A percentile compares a stretch with the other conserved stretches of the same genome.
Evolutionary conservation across 2,113 vertebrate species (phyloP).

Genomic region (Platanista minor): DNA sequence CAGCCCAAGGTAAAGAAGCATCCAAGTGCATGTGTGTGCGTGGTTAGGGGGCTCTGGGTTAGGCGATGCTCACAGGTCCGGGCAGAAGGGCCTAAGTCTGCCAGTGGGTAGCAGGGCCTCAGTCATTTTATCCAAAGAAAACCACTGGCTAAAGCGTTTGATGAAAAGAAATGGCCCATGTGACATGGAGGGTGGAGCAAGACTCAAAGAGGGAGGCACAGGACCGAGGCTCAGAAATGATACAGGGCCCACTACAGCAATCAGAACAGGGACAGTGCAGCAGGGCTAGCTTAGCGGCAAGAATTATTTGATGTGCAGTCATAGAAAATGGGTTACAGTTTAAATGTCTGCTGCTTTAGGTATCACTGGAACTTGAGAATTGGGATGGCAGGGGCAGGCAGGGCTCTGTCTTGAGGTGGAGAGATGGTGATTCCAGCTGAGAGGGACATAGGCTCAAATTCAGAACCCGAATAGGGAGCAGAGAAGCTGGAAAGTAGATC

Average conservation of each 20-base stretch:
- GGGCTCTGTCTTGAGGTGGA: background rate
- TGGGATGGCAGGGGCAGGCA: background rate
- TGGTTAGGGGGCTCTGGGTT: background rate
- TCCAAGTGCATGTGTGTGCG: background rate
- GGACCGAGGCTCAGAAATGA: background rate
- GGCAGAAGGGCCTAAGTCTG: background rate
- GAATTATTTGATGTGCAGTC: background rate
- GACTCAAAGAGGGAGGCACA: background rate
- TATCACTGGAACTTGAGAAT: background rate
- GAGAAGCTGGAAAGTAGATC: background rate
- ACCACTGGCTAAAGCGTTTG: background rate
- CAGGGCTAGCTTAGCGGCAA: too few species aligned
- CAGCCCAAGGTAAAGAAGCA: background rate
- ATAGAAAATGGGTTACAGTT: background rate
- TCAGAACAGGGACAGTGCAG: background rate
- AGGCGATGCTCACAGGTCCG: background rate
- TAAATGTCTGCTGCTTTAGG: background rate
- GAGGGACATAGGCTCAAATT: background rate
- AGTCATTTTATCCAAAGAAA: background rate
- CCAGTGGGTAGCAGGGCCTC: background rate
- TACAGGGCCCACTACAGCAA: fast-evolving
- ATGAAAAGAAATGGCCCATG: background rate
- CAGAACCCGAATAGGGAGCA: background rate
- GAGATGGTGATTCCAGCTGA: background rate
- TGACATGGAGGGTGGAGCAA: background rate